phyloP scores from a whole-genome alignment of 2,113 vertebrate genomes.

The Misgurnus mizolepis region DNA sequence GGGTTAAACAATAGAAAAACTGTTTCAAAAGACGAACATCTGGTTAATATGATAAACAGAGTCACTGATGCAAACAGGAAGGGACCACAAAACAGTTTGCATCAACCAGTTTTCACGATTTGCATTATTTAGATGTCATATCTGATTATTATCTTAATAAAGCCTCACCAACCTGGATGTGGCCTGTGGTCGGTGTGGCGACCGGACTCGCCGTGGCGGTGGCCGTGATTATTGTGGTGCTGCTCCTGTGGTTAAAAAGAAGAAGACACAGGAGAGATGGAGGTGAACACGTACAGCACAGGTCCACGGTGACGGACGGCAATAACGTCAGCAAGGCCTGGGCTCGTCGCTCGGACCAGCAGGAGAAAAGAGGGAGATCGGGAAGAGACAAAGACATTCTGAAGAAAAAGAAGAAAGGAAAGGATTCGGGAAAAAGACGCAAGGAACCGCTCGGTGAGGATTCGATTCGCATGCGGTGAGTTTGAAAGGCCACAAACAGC shows the following conservation, averaged over 20 bases:
- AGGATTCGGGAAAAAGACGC: slow-evolving; percentile 75
- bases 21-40: no score
- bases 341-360: slow-evolving; percentile 51
- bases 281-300: slow-evolving; percentile 56
- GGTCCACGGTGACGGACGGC: slow-evolving; percentile 53
- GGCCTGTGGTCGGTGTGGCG: slow-evolving; percentile 72
- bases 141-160: slow-evolving; percentile 23
- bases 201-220: slow-evolving; percentile 65
- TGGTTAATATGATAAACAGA: no score
- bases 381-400: slow-evolving; percentile 67
- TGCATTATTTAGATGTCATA: not conserved
- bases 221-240: slow-evolving; percentile 65
- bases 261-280: slow-evolving; percentile 61
- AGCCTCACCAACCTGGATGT: slow-evolving; percentile 68
- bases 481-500: not conserved
- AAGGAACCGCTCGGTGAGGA: slow-evolving; percentile 87
- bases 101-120: no score
- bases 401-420: slow-evolving; percentile 73
- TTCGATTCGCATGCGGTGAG: slow-evolving; percentile 83
- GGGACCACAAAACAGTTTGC: no score
- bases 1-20: no score
- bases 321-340: slow-evolving; percentile 55
- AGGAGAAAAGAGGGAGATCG: slow-evolving; percentile 56
- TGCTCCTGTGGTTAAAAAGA: slow-evolving; percentile 72
- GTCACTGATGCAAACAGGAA: no score